Base-by-base conservation (phyloP, 2,888 invertebrate genomes). In the Lobophora halterata region DNA sequence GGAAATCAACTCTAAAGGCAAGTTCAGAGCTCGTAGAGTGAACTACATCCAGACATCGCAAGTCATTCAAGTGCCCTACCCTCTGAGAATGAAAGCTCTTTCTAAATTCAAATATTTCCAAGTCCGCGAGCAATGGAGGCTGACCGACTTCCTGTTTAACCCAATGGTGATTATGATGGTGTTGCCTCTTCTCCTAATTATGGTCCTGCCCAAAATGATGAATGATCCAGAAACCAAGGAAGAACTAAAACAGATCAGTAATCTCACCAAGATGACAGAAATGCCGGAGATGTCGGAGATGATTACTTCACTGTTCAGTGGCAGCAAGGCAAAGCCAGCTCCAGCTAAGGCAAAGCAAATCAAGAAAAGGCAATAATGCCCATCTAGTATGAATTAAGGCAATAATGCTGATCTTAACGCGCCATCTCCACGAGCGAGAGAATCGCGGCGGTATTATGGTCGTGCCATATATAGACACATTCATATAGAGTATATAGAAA, bases 81-180 rank as follows among this genome's bases (percentile, higher is more conserved):
- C 99, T 1, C 85, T 99, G 26, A 92, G 94, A 71, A 89, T 99
- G 87, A 95, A 96, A 66, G 92, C 97, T 0, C 68, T 95, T 9
- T 93, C 94, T 6, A 93, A 91, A 55, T 93, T 93, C 57, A 91
- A 93, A 55, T 97, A 96, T 81, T 99, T 99, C 86, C 97, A 98
- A 88, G 89, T 93, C 8, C 88, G 99, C 25, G 99, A 99, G 72
- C 97, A 98, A 68, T 98, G 98, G 98, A 91, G 98, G 67, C 88
- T 98, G 5, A 98, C 98, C 0, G 99, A 99, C 85, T 95, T 99
- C 78, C 78, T 99, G 16, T 95, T 98, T 77, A 98, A 96, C 77
- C 98, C 98, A 1, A 98, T 98, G 98, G 95, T 98, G 3, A 89
- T 99, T 46, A 98, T 98, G 95, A 99, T 98, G 98, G 92, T 98